Evolutionary conservation across 2,888 invertebrate genomes (phyloP).

Genomic region (Spilosoma lubricipeda): DNA sequence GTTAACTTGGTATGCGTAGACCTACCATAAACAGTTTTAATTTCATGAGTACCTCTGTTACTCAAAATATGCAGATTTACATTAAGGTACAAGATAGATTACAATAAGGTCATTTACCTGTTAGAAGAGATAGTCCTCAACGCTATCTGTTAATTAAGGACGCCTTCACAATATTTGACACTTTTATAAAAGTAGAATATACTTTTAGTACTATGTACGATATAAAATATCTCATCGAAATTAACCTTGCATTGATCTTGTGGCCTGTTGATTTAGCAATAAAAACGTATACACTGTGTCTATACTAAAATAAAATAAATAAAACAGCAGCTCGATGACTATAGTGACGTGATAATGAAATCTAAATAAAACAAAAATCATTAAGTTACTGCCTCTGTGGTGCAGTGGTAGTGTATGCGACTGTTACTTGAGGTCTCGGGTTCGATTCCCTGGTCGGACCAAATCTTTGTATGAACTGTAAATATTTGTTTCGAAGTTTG

Average conservation of each 20-base stretch:
- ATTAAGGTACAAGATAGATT: not conserved
- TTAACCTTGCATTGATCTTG: not conserved
- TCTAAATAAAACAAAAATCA: not conserved
- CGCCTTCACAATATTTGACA: not conserved
- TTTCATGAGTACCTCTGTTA: constrained; percentile 34
- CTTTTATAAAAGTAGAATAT: not conserved
- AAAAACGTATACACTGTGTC: no score
- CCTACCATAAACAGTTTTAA: constrained; percentile 38
- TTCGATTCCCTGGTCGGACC: no score
- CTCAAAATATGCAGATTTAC: constrained; percentile 21
- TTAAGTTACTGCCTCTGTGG: no score
- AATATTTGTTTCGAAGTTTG: no score
- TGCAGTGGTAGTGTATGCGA: no score
- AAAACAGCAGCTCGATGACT: no score
- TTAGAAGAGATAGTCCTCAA: not conserved
- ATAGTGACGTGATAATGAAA: not conserved
- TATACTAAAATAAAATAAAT: no score
- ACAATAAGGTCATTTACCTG: not conserved
- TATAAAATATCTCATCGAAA: not conserved
- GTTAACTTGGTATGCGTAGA: constrained; percentile 53
- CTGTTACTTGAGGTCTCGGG: no score
- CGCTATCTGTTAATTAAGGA: not conserved
- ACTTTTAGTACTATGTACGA: not conserved
- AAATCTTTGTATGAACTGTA: no score
- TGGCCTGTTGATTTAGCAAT: not conserved